Conservation (phyloP, 2,797 vertebrate species). For the Oreortyx pictus region DNA sequence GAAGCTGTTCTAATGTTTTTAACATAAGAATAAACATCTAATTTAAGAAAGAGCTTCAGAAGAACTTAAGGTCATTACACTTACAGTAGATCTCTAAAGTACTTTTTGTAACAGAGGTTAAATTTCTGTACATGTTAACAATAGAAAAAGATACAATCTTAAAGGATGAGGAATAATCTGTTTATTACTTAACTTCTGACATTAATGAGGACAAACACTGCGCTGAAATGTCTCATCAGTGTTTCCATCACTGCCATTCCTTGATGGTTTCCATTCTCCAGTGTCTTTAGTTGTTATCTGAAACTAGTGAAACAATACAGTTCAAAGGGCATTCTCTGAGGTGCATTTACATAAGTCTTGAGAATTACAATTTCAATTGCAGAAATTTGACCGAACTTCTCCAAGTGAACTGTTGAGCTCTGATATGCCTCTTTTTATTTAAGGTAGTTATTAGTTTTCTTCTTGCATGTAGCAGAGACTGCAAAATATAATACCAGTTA, state of each 20-base stretch:
- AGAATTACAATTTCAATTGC: background rate
- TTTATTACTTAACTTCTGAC: background rate
- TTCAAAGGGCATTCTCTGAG: background rate
- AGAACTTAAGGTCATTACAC: background rate
- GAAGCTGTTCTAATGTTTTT: background rate
- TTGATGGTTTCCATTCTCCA: background rate
- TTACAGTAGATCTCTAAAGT: background rate
- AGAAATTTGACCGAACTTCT: background rate
- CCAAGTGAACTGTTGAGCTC: background rate
- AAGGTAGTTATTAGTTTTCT: background rate
- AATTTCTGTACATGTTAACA: background rate
- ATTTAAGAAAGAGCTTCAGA: background rate
- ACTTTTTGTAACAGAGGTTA: background rate
- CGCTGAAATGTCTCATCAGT: background rate
- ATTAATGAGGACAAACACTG: background rate
- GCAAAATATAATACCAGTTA: background rate
- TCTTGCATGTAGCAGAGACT: background rate
- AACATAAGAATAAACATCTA: constrained; percentile 37
- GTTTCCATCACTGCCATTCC: background rate
- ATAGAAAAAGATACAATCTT: background rate
- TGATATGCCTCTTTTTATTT: background rate
- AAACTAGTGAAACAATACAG: background rate
- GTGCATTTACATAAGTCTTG: background rate
- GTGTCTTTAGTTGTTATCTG: background rate
- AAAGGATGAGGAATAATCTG: rapidly evolving